Evolutionary conservation across 2,113 vertebrate species (phyloP).

Genomic region (Albula glossodonta): DNA sequence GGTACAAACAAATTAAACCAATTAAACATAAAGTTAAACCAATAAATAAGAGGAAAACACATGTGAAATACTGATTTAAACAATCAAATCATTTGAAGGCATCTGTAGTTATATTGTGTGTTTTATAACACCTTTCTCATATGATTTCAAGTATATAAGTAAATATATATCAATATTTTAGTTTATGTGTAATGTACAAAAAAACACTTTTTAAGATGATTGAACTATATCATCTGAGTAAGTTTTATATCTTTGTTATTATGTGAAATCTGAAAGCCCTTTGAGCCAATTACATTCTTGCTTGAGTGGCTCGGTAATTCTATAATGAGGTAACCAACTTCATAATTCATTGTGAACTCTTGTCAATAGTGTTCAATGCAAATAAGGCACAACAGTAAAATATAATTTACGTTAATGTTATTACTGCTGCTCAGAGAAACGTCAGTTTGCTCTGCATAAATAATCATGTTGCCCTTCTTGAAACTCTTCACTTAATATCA

Average conservation of each 20-base stretch:
- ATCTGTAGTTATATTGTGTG: no score
- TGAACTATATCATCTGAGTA: background rate
- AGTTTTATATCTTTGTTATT: constrained; percentile 25
- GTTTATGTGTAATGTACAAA: background rate
- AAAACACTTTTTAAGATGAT: background rate
- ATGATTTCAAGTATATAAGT: background rate
- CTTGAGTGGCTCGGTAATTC: constrained; percentile 40
- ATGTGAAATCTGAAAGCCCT: constrained; percentile 25
- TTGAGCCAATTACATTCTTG: constrained; percentile 29
- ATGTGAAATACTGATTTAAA: no score
- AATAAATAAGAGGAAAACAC: no score
- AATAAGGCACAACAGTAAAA: constrained; percentile 48
- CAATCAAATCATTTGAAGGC: no score
- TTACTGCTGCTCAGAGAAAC: constrained; percentile 34
- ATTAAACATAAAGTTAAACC: no score
- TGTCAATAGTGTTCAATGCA: constrained; percentile 53
- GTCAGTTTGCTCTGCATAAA: constrained; percentile 31
- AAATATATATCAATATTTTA: background rate
- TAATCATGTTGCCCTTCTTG: constrained; percentile 35
- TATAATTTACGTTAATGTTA: constrained; percentile 50
- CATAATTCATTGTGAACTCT: constrained; percentile 53
- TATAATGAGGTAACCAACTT: constrained; percentile 42
- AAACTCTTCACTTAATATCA: background rate
- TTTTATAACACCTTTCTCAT: background rate
- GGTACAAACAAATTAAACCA: background rate